Evolutionary conservation across 2,888 invertebrate genomes (phyloP).

Genomic region (Noctua pronuba): DNA sequence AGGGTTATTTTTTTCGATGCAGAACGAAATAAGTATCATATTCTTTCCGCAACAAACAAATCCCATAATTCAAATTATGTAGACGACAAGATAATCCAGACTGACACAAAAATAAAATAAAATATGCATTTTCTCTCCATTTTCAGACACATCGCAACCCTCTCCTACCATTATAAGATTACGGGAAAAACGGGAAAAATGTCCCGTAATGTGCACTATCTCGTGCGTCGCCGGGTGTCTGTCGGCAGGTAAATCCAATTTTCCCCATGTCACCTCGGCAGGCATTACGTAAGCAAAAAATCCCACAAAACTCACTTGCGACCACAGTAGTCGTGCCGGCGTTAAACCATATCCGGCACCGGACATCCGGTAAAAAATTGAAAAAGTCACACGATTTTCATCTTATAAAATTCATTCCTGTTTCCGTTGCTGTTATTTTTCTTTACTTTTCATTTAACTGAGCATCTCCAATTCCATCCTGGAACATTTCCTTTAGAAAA

Average conservation of each 20-base stretch:
- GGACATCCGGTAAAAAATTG: conserved; percentile 27
- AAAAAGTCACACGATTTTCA: conserved; percentile 40
- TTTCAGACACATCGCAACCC: conserved; percentile 27
- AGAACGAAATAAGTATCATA: background rate
- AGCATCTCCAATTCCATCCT: background rate
- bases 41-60: background rate
- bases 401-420: conserved; percentile 29
- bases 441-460: conserved; percentile 9
- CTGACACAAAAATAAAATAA: conserved; percentile 12
- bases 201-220: conserved; percentile 39
- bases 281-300: conserved; percentile 33
- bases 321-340: background rate
- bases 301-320: conserved; percentile 11
- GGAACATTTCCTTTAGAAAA: conserved; percentile 18
- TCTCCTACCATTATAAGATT: conserved; percentile 50
- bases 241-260: conserved; percentile 55
- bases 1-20: background rate
- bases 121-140: conserved; percentile 25
- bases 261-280: conserved; percentile 46
- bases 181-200: conserved; percentile 15
- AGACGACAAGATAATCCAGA: conserved; percentile 15
- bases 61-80: conserved; percentile 1
- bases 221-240: conserved; percentile 16
- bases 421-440: conserved; percentile 22
- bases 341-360: conserved; percentile 21